Evolutionary conservation across 2,888 invertebrate genomes (phyloP), one percentile per base, ranked within the genome.

Genomic region (Calameuta pallipes): DNA sequence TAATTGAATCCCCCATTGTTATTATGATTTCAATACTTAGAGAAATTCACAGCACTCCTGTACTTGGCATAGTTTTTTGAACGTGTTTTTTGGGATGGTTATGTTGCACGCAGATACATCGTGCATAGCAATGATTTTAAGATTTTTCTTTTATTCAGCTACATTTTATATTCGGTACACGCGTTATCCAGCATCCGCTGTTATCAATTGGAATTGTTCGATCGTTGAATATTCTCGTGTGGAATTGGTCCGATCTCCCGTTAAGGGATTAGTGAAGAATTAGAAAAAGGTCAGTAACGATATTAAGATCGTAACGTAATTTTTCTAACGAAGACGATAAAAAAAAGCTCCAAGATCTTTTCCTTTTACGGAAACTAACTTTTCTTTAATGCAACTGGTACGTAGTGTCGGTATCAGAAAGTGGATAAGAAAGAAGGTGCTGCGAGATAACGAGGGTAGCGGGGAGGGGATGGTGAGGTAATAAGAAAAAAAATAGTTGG

Each of bases 1-100:
- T 82, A 82, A 83, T 83, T 83, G 82, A 82, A 83, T 80, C 4
- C 36, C 3, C 12, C 36, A 12, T 36, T 3, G 36, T n/a, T n/a
- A n/a, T n/a, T n/a, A 36, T 36, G 36, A 36, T 36, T 36, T 12
- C 36, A 36, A 36, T 12, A 36, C 36, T 36, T 12, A 0, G 36
- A 36, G 36, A 3, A 36, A 36, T 36, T 36, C 12, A 36, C 12
- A 36, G 12, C 36, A 36, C 36, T 36, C 3, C 12, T 12, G 12
- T 36, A 36, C 12, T 36, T 36, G 12, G 36, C 11, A 36, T 36
- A 12, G 36, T 36, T 36, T 36, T 36, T 36, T 36, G 1, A 36
- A 36, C 36, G 36, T 36, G 12, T 36, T 12, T 36, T 36, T 36
- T 36, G 3, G 12, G 0, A 12, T 3, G 36, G 3, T 3, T 3